Percentiles rank a stretch among this genome's conserved stretches.
phyloP scores from a whole-genome alignment of 2,888 invertebrate genomes.

The Plebejus anna region DNA sequence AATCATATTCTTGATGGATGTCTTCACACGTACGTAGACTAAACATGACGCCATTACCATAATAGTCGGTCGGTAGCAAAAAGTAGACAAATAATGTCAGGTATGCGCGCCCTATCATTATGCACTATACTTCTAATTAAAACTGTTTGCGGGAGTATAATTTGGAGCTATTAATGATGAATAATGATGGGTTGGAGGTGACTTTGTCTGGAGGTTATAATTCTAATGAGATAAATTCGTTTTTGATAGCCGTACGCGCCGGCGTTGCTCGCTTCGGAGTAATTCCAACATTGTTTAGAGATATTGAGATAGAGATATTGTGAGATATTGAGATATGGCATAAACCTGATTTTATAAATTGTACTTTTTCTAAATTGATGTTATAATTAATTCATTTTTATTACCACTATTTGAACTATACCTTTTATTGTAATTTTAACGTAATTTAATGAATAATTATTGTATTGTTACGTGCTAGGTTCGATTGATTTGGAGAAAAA shows the following conservation, averaged over 20 bases:
- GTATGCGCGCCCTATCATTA: conserved; percentile 44
- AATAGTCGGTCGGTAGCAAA: conserved; percentile 40
- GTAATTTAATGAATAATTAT: too few relatives aligned
- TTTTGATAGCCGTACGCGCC: conserved; percentile 1
- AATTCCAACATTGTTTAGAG: background rate
- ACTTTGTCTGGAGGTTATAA: conserved; percentile 46
- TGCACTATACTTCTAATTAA: conserved; percentile 46
- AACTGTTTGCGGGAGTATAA: conserved; percentile 42
- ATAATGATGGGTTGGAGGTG: conserved; percentile 43
- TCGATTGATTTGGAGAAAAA: too few relatives aligned
- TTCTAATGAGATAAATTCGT: conserved; percentile 36
- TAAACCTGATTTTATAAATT: too few relatives aligned
- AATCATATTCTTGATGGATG: conserved; percentile 39
- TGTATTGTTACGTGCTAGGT: too few relatives aligned
- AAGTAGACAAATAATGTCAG: conserved; percentile 44
- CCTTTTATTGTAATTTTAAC: too few relatives aligned
- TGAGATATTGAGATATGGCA: too few relatives aligned
- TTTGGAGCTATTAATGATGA: conserved; percentile 41
- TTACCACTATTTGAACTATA: too few relatives aligned
- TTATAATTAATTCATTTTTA: too few relatives aligned
- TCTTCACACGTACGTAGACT: conserved; percentile 48
- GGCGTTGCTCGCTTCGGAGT: background rate
- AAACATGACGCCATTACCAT: conserved; percentile 56
- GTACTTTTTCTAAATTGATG: too few relatives aligned
- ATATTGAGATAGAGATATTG: background rate